Evolutionary conservation across 1,140 invertebrate species (phyloP).

Genomic region (Glomeris maerens): DNA sequence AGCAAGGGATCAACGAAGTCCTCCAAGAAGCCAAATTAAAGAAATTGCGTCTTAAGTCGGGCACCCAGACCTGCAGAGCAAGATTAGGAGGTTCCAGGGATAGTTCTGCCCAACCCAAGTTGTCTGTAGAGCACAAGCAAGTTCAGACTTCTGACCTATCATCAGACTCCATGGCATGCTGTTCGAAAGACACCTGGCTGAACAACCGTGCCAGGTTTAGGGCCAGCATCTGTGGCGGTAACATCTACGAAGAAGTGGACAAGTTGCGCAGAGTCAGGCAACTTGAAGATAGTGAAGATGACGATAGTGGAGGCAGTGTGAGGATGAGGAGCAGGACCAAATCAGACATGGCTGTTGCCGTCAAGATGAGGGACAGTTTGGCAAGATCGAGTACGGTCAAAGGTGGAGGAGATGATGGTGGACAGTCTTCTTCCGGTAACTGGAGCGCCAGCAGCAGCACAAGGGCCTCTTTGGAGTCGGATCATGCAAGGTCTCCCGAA

Average conservation of each 20-base stretch:
- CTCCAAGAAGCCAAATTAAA: conserved; percentile 8
- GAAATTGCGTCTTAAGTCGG: no score
- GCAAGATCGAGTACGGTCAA: conserved; percentile 34
- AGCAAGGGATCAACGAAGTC: conserved; percentile 12
- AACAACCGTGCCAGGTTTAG: conserved; percentile 8
- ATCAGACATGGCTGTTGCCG: conserved; percentile 41
- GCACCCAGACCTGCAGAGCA: no score
- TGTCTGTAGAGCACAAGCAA: no score
- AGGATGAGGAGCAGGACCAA: no score
- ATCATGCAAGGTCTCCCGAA: conserved; percentile 45
- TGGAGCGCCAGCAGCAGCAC: conserved; percentile 78
- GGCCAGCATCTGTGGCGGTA: neutral
- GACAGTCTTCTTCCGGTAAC: conserved; percentile 78
- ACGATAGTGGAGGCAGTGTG: no score
- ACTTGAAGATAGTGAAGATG: no score
- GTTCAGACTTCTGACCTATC: no score
- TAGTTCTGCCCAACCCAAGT: conserved; percentile 18
- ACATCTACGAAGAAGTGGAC: conserved; percentile 1
- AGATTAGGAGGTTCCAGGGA: conserved; percentile 6
- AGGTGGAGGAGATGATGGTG: conserved; percentile 52
- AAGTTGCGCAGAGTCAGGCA: no score
- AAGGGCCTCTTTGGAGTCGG: conserved; percentile 42
- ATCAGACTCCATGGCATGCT: neutral
- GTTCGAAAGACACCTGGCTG: conserved; percentile 2
- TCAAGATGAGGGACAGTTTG: conserved; percentile 40